Percentiles rank a stretch among this genome's conserved stretches.
These are phyloP conservation scores for Monochamus alternatus DNA, from an alignment of 2,888 invertebrate genomes.

Conservation along the genomic window DNA sequence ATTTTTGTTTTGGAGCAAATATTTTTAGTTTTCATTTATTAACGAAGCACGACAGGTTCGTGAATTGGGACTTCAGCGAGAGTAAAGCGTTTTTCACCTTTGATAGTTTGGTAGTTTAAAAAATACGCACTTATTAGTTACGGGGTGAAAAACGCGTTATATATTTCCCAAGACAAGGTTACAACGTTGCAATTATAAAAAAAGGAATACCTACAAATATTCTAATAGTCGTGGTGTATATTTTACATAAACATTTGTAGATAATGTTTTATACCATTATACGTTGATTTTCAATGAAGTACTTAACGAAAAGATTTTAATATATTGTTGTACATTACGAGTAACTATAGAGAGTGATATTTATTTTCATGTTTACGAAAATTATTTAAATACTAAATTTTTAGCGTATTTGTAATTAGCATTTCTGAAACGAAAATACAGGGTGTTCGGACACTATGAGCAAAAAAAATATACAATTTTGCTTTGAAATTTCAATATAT, in stretches of 20 bases:
- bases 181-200: slow-evolving; percentile 1
- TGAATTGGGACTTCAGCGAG: too few species aligned
- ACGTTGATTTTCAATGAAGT: slow-evolving; percentile 10
- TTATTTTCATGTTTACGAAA: slow-evolving; percentile 14
- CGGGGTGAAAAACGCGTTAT: too few species aligned
- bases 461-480: too few species aligned
- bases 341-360: slow-evolving; percentile 3
- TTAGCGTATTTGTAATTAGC: neutral
- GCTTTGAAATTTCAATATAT: too few species aligned
- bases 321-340: slow-evolving; percentile 21
- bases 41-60: too few species aligned
- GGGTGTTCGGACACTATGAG: too few species aligned
- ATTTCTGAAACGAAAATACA: neutral
- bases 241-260: slow-evolving; percentile 31
- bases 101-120: too few species aligned
- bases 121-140: too few species aligned
- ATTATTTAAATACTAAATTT: neutral
- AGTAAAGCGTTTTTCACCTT: too few species aligned
- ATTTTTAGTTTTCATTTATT: too few species aligned
- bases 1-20: too few species aligned
- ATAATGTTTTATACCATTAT: slow-evolving; percentile 28
- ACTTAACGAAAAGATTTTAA: slow-evolving; percentile 25
- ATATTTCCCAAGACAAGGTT: slow-evolving; percentile 6
- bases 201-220: neutral
- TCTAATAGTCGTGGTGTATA: slow-evolving; percentile 23